phyloP scores from a whole-genome alignment of 2,113 vertebrate genomes.

The Amazona guildingii region DNA sequence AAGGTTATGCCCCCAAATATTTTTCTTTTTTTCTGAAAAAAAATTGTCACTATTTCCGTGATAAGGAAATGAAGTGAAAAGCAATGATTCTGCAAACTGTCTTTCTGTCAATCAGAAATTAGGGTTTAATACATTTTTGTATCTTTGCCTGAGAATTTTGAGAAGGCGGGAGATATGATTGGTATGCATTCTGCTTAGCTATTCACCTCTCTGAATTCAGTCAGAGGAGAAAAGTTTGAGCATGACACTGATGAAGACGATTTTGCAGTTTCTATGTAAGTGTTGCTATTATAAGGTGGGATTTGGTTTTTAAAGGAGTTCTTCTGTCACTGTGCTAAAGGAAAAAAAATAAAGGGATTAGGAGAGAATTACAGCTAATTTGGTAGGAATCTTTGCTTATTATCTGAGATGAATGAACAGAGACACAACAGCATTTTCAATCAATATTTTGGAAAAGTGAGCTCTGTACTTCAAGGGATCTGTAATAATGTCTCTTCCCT shows the following conservation, averaged over 20 bases:
- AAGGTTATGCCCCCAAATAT: background rate
- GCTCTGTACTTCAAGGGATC: background rate
- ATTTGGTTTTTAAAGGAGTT: background rate
- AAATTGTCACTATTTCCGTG: background rate
- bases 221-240: background rate
- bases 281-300: background rate
- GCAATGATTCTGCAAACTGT: background rate
- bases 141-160: background rate
- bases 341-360: background rate
- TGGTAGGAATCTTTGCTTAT: conserved; percentile 33
- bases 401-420: conserved; percentile 24
- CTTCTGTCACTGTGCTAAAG: background rate
- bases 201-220: background rate
- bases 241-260: background rate
- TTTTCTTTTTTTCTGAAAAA: background rate
- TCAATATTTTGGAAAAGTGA: conserved; percentile 28
- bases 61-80: background rate
- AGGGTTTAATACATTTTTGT: background rate
- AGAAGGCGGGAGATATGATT: background rate
- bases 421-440: conserved; percentile 15
- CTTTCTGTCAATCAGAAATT: background rate
- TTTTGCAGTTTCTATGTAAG: background rate
- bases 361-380: conserved; percentile 46
- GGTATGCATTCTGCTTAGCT: background rate
- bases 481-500: conserved; percentile 8